Evolutionary conservation across 2,888 invertebrate species (phyloP), one percentile per base, ranked within the genome.

Genomic region (Petrolisthes manimaculis): DNA sequence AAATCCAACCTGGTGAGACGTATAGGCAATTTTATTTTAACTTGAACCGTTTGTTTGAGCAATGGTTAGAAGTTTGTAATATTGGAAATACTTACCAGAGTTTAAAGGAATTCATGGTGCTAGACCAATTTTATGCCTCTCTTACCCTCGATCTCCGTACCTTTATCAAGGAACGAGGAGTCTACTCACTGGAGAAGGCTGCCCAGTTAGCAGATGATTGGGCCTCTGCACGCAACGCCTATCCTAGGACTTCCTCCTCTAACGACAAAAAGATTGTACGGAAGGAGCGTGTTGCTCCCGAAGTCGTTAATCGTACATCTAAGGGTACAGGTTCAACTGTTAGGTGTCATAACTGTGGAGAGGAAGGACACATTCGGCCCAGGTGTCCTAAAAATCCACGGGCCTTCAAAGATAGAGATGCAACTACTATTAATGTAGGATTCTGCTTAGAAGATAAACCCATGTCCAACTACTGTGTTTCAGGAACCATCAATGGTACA

Each of bases 341-440:
- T 37, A 37, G 37, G 37, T 37, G 37, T 37, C 37, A 37, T 37
- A 37, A 37, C 37, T 81, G 81, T 37, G 37, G 37, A 37, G 37
- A 37, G 37, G 37, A 37, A 37, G 37, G 37, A 37, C 37, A 2
- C 37, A 37, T 24, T 3, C 81, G 55, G 12, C 81, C 81, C 37
- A 56, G 81, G 56, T 81, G 81, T 21, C n/a, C 81, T 24, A 81
- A 24, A 18, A 79, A 80, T 18, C 80, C 80, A 53, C 80, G 54
- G 53, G 80, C 80, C 54, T 80, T 80, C 80, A 80, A 54, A 54
- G 80, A 80, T 18, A 54, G 18, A n/a, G 4, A 51, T 54, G 8
- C 80, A 4, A 8, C 75, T 12, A 24, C 75, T 8, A 51, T 5
- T 75, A 21, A 54, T 1, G 56, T 54, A 75, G 37, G 75, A 24